Conservation (phyloP, 92 coral and sea anemone species). For the Galaxea fascicularis region DNA sequence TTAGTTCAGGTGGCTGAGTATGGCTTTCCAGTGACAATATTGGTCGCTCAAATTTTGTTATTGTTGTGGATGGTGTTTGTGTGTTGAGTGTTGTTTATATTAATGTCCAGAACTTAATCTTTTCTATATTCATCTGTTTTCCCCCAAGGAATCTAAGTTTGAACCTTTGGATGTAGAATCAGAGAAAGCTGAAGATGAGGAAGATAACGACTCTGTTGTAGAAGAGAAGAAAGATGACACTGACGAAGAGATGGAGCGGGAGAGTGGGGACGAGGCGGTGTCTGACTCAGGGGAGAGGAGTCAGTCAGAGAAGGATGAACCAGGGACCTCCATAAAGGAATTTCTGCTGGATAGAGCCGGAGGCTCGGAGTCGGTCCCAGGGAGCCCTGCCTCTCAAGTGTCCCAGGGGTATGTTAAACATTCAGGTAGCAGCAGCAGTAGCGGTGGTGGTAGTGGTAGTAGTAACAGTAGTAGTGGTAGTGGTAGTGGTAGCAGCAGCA, state of each 20-base stretch:
- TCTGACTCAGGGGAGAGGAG: conserved; percentile 85
- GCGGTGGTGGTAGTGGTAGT: too few relatives aligned
- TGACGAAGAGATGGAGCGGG: conserved; percentile 82
- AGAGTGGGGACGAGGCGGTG: conserved; percentile 82
- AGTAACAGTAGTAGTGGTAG: too few relatives aligned
- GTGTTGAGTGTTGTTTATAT: too few relatives aligned
- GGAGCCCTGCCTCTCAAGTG: conserved; percentile 95
- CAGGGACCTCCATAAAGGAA: conserved; percentile 67
- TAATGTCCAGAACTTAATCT: too few relatives aligned
- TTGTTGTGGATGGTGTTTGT: too few relatives aligned
- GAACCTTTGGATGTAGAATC: conserved; percentile 82
- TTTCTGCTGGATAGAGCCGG: conserved; percentile 78
- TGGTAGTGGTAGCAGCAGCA: too few relatives aligned
- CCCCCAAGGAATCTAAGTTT: conserved; percentile 69
- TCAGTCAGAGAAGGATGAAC: conserved; percentile 73
- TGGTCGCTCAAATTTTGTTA: too few relatives aligned
- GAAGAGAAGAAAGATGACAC: conserved; percentile 86
- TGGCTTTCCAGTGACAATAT: too few relatives aligned
- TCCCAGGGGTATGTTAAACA: conserved; percentile 82
- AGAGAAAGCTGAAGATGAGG: conserved; percentile 88
- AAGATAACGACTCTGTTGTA: conserved; percentile 72
- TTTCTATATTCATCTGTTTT: too few relatives aligned
- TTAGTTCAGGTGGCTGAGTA: too few relatives aligned
- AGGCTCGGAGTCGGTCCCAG: conserved; percentile 98
- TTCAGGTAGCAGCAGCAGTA: not conserved